phyloP scores from a whole-genome alignment of 2,797 vertebrate genomes.

The Cetoscarus ocellatus region DNA sequence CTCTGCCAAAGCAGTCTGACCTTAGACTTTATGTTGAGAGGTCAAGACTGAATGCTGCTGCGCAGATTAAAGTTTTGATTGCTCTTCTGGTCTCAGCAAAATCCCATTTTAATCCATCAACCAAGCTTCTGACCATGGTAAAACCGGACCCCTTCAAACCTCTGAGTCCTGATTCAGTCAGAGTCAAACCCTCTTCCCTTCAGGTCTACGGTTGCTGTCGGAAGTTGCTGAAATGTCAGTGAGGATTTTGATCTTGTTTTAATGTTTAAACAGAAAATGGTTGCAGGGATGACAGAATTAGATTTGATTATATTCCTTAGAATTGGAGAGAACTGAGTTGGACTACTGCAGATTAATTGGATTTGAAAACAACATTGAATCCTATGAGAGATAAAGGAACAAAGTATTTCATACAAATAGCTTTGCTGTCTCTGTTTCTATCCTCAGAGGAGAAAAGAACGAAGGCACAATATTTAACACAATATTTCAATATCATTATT shows the following conservation, averaged over 20 bases:
- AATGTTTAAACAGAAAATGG: neutral
- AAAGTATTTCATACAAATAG: constrained; percentile 1
- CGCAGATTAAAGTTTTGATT: constrained; percentile 1
- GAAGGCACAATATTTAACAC: too few species aligned
- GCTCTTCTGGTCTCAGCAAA: constrained; percentile 4
- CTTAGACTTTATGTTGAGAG: neutral
- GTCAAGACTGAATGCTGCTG: neutral
- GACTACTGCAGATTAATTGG: neutral
- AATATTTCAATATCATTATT: too few species aligned
- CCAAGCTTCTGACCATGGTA: constrained; percentile 1
- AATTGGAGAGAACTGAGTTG: neutral
- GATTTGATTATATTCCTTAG: neutral
- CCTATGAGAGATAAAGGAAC: neutral
- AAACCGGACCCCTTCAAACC: neutral
- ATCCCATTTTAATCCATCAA: neutral
- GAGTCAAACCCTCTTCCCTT: too few species aligned
- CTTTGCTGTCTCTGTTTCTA: neutral
- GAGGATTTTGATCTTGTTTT: neutral
- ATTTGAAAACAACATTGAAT: neutral
- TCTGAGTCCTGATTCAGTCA: too few species aligned
- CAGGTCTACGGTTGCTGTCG: too few species aligned
- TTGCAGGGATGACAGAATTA: neutral
- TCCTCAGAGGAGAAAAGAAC: constrained; percentile 6
- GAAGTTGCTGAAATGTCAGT: constrained; percentile 14
- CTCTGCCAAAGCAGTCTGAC: too few species aligned